Conservation (phyloP, 2,797 vertebrate genomes). For the Lepidocolaptes lacrymiger region DNA sequence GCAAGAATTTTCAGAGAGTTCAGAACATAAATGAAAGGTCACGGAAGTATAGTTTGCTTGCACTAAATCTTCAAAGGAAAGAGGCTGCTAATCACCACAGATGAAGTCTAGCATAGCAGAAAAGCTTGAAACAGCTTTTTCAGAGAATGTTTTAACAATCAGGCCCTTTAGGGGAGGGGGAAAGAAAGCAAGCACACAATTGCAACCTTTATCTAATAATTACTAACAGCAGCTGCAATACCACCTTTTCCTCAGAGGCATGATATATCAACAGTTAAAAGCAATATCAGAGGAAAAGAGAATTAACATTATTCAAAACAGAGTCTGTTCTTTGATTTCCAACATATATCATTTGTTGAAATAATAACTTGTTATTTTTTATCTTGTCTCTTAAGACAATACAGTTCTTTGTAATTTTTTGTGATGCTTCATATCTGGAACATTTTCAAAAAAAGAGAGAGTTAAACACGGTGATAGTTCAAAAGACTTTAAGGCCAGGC, state of each 20-base stretch:
- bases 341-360: background rate
- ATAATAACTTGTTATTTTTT: background rate
- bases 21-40: conserved; percentile 67
- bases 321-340: background rate
- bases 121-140: conserved; percentile 55
- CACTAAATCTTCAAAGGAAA: conserved; percentile 59
- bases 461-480: background rate
- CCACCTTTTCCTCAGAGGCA: background rate
- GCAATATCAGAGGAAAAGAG: background rate
- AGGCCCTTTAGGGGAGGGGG: conserved; percentile 8
- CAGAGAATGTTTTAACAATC: conserved; percentile 63
- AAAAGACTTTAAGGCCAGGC: background rate
- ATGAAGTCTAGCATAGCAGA: conserved; percentile 45
- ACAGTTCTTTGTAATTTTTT: background rate
- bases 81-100: conserved; percentile 53
- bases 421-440: background rate
- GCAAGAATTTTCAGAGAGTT: conserved; percentile 56
- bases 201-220: conserved; percentile 52
- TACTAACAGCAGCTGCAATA: background rate
- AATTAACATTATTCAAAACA: background rate
- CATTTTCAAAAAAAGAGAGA: background rate
- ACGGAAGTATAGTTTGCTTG: conserved; percentile 59
- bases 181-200: conserved; percentile 31
- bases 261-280: conserved; percentile 10
- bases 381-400: background rate